Evolutionary conservation across 2,888 invertebrate species (phyloP).

Genomic region (Cerastis rubricosa): DNA sequence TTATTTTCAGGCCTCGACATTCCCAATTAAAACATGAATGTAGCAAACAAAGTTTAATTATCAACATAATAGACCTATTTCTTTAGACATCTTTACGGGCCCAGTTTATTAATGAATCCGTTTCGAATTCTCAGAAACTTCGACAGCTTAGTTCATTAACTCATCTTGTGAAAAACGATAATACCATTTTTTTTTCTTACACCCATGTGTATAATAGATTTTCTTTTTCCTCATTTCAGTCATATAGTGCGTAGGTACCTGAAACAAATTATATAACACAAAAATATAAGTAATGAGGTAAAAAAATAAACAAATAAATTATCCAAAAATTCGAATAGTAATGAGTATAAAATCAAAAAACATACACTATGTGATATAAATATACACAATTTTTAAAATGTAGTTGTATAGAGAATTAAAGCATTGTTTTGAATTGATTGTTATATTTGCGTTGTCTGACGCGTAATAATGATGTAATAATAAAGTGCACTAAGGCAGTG

Average conservation of each 20-base stretch:
- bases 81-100: conserved; percentile 36
- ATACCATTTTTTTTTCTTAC: not conserved
- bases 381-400: conserved; percentile 88
- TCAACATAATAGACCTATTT: conserved; percentile 20
- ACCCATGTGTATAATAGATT: conserved; percentile 2
- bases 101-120: conserved; percentile 55
- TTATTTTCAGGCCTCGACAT: not conserved
- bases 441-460: conserved; percentile 81
- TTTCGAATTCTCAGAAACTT: conserved; percentile 56
- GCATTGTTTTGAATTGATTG: conserved; percentile 84
- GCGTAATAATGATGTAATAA: conserved; percentile 79
- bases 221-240: conserved; percentile 21
- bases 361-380: conserved; percentile 87
- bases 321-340: conserved; percentile 65
- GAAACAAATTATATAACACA: conserved; percentile 53
- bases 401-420: conserved; percentile 81
- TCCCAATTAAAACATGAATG: conserved; percentile 32
- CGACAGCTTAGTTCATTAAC: conserved; percentile 55
- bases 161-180: not conserved
- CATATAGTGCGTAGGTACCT: conserved; percentile 63
- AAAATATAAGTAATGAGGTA: conserved; percentile 53
- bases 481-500: conserved; percentile 88
- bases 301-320: conserved; percentile 45
- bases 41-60: conserved; percentile 31
- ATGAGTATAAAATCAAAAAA: conserved; percentile 72